phyloP scores from a whole-genome alignment of 1,140 invertebrate genomes.

The Temnothorax longispinosus region DNA sequence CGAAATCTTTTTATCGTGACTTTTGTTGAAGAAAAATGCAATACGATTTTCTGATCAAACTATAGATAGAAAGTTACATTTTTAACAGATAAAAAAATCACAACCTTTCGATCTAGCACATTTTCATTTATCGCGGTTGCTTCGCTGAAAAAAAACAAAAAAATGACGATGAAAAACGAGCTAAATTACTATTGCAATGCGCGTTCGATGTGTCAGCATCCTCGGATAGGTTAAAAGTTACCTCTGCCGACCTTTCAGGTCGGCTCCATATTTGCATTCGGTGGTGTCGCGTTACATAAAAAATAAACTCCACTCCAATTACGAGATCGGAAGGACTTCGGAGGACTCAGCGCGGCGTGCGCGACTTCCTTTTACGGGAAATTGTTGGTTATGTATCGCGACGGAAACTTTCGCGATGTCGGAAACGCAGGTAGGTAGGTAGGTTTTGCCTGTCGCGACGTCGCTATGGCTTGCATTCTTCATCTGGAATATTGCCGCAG shows the following conservation, averaged over 20 bases:
- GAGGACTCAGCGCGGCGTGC: neutral
- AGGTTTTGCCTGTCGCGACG: conserved; percentile 38
- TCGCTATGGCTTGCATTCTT: conserved; percentile 51
- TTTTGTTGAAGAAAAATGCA: no score
- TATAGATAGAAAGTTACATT: no score
- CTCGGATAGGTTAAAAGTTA: conserved; percentile 64
- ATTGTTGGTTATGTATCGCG: conserved; percentile 60
- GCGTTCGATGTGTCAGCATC: conserved; percentile 70
- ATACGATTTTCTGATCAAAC: no score
- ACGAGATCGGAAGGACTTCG: conserved; percentile 27
- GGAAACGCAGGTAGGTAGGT: conserved; percentile 69
- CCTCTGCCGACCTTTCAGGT: conserved; percentile 20
- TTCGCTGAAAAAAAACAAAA: conserved; percentile 26
- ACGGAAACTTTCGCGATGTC: conserved; percentile 46
- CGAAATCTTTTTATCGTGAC: no score
- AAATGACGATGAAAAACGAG: conserved; percentile 29
- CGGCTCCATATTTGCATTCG: conserved; percentile 70
- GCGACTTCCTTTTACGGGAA: conserved; percentile 1
- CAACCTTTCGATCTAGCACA: conserved; percentile 4
- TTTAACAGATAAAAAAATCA: neutral
- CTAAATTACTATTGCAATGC: conserved; percentile 20
- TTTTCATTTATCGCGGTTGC: conserved; percentile 21
- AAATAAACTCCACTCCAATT: conserved; percentile 61
- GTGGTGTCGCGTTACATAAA: conserved; percentile 51
- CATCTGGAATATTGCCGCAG: conserved; percentile 54